These are phyloP conservation scores for Synergus itoensis DNA, from an alignment of 2,888 invertebrate species.

Conservation along the genomic window DNA sequence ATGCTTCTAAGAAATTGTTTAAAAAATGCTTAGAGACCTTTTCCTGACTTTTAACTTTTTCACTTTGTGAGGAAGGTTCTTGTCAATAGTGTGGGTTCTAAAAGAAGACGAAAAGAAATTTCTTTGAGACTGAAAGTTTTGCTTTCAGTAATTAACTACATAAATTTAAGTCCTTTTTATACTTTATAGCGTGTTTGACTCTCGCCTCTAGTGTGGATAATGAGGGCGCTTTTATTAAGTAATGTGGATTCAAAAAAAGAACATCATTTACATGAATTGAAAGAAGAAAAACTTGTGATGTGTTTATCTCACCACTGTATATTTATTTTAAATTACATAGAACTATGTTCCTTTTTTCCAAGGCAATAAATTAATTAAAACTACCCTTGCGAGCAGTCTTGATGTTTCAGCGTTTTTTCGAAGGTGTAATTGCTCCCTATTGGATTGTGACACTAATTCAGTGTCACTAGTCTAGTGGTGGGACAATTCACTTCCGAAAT, in stretches of 20 bases:
- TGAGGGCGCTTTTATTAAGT: conserved; percentile 9
- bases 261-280: background rate
- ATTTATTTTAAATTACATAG: background rate
- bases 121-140: conserved; percentile 9
- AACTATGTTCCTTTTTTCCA: background rate
- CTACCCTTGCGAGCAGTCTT: background rate
- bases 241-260: background rate
- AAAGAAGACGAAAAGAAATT: background rate
- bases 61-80: too few species aligned
- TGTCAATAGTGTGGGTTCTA: background rate
- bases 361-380: background rate
- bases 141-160: conserved; percentile 22
- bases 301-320: too few species aligned
- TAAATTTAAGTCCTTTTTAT: conserved; percentile 17
- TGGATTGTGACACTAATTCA: conserved; percentile 30
- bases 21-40: background rate
- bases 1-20: background rate
- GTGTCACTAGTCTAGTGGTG: conserved; percentile 3
- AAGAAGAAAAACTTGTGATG: background rate
- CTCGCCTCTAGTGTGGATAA: background rate
- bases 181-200: background rate
- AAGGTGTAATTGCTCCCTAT: conserved; percentile 15
- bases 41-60: too few species aligned
- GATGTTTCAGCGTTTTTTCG: conserved; percentile 1
- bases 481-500: conserved; percentile 55